These are phyloP conservation scores for Lepidotrigona ventralis DNA, from an alignment of 1,140 invertebrate species.

Conservation along the genomic window DNA sequence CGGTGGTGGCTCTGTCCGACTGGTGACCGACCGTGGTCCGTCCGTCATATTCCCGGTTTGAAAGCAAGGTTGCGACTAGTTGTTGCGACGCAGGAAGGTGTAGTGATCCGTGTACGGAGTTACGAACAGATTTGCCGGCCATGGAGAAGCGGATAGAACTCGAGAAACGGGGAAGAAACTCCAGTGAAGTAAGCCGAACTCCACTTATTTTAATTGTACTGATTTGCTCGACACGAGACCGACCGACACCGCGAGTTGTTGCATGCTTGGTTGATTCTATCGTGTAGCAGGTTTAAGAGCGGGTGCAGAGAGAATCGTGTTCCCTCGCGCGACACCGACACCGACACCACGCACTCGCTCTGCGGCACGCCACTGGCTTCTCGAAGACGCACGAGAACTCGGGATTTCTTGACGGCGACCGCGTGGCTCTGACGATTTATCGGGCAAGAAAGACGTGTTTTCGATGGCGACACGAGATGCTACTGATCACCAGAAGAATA, in stretches of 20 bases:
- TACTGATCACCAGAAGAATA: constrained; percentile 42
- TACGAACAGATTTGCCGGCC: constrained; percentile 67
- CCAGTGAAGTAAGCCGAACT: constrained; percentile 87
- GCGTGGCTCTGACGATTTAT: constrained; percentile 54
- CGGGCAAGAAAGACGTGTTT: constrained; percentile 33
- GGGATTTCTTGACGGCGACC: constrained; percentile 44
- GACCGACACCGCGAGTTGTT: constrained; percentile 32
- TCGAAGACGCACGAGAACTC: constrained; percentile 46
- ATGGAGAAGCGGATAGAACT: constrained; percentile 97
- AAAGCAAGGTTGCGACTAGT: constrained; percentile 77
- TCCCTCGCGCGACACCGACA: constrained; percentile 53
- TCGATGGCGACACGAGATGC: constrained; percentile 44
- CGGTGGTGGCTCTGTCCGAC: constrained; percentile 70
- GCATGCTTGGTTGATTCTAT: constrained; percentile 29
- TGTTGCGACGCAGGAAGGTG: constrained; percentile 77
- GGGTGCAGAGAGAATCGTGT: constrained; percentile 38
- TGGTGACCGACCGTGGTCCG: constrained; percentile 73
- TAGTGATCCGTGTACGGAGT: constrained; percentile 55
- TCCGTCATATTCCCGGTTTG: constrained; percentile 78
- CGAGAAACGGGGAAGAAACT: constrained; percentile 91
- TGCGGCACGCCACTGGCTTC: constrained; percentile 41
- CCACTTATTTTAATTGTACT: constrained; percentile 58
- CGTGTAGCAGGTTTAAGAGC: constrained; percentile 25
- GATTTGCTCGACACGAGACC: constrained; percentile 10
- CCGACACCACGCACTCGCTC: constrained; percentile 57